Evolutionary conservation across 1,140 invertebrate genomes (phyloP), one percentile per base, ranked within the genome.

Genomic region (Papilio glaucus): DNA sequence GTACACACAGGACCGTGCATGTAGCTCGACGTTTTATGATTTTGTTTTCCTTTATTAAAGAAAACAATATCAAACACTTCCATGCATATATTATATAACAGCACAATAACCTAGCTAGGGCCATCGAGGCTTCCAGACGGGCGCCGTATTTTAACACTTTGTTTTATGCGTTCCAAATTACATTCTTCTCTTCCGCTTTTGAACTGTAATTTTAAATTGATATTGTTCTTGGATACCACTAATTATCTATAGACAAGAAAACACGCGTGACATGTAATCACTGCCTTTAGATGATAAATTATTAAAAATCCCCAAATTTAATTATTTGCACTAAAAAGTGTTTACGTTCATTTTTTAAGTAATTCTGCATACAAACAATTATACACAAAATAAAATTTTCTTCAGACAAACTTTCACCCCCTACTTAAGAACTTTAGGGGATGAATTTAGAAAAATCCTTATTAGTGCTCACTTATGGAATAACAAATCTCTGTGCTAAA

Each of bases 121-220:
- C 24, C 49, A 57, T 57, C 24, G 24, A 57, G 49, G 10, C 49
- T 57, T 12, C 49, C 4, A 57, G 49, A 9, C 21, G 21, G 49
- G 18, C 21, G 49, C 4, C 21, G 21, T 57, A 57, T 26, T 12
- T 21, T 57, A 4, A 9, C 18, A 26, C 49, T 57, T 57, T 57
- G 49, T 57, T 57, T 57, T 57, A 57, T 57, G 49, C 10, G 49
- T 26, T 26, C 49, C 49, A 57, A 57, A 57, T 57, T 57, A 26
- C 18, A 26, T 26, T 57, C 49, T 57, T 57, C 21, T 57, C 18
- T 57, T 57, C 21, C 21, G 10, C 21, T 57, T 57, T 57, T 53
- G 12, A 24, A 57, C 4, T 18, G 42, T 45, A 13, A 45, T 45
- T 45, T 42, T 45, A 45, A 15, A 15, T 57, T 10, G 10, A 26